Evolutionary conservation across 2,797 vertebrate genomes (phyloP).

Genomic region (Synanceia verrucosa): DNA sequence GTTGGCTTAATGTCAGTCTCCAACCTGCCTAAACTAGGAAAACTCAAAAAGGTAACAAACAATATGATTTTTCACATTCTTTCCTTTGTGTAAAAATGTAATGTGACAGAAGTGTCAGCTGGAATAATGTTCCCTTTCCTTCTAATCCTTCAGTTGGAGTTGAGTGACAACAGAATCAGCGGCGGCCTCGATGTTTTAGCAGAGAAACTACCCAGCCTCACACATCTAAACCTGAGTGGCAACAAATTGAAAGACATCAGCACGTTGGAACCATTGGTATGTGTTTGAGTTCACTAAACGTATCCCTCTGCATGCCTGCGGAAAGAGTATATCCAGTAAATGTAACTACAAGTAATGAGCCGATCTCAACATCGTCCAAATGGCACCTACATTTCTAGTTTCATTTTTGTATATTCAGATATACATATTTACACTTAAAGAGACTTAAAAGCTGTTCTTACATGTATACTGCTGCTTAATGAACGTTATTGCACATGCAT

Average conservation of each 20-base stretch:
- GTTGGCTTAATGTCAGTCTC: conserved; percentile 90
- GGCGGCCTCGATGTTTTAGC: conserved; percentile 93
- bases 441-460: neutral
- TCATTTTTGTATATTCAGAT: neutral
- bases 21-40: conserved; percentile 92
- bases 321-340: too few species aligned
- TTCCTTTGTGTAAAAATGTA: neutral
- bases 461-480: too few species aligned
- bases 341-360: neutral
- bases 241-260: conserved; percentile 97
- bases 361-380: neutral
- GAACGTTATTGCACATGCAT: neutral
- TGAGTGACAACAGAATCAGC: conserved; percentile 95
- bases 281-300: conserved; percentile 55
- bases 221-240: conserved; percentile 93
- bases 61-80: neutral
- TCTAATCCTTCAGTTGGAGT: conserved; percentile 86
- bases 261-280: conserved; percentile 94
- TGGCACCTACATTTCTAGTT: neutral
- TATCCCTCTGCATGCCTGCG: too few species aligned
- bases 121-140: conserved; percentile 2
- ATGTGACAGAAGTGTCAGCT: neutral
- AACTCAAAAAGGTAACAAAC: conserved; percentile 92
- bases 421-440: neutral
- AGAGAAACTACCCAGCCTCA: conserved; percentile 93